Base-by-base conservation (phyloP, 2,797 vertebrate species). In the Crax fasciolata region DNA sequence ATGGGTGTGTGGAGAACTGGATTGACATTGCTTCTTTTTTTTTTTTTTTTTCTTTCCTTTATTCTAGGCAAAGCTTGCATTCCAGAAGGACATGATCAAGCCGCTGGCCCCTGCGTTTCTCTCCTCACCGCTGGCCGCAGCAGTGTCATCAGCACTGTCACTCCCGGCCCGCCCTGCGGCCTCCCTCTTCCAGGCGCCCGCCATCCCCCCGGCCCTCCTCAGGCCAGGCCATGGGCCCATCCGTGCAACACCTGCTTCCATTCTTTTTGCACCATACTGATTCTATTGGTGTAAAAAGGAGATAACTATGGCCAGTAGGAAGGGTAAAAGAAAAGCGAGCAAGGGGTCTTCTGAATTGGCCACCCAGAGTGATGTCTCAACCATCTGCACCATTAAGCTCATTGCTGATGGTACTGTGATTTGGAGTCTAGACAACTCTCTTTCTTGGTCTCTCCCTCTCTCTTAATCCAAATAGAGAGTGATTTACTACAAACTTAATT, bases 181-280 rank as follows among this genome's bases (percentile, higher is more conserved):
- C 70, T 98, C 99, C 27, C 96, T 99, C 80, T 99, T 99, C 97
- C 98, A 99, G 86, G 98, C 99, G 0, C 84, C 98, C 3, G 96
- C 98, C 19, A 97, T 99, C 51, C 97, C 98, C 2, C 98, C 98
- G 5, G 98, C 99, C 65, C 98, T 99, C 89, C 98, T 99, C 81
- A 98, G 99, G 93, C 98, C 99, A 0, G 98, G 98, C 52, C 99
- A 99, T 0, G 99, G 99, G 73, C 99, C 99, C 88, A 98, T 99
- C 75, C 98, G 99, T 41, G 97, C 98, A 3, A 98, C 98, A 4
- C 98, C 98, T 4, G 98, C 98, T 71, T 99, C 99, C 13, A 99
- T 99, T 77, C 98, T 99, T 74, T 99, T 99, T 87, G 94, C 99
- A 8, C 99, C 99, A 0, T 99, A 99, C 97, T 99, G 94, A 98